Evolutionary conservation across 2,797 vertebrate species (phyloP).

Genomic region (Parauchenoglanis ngamensis): DNA sequence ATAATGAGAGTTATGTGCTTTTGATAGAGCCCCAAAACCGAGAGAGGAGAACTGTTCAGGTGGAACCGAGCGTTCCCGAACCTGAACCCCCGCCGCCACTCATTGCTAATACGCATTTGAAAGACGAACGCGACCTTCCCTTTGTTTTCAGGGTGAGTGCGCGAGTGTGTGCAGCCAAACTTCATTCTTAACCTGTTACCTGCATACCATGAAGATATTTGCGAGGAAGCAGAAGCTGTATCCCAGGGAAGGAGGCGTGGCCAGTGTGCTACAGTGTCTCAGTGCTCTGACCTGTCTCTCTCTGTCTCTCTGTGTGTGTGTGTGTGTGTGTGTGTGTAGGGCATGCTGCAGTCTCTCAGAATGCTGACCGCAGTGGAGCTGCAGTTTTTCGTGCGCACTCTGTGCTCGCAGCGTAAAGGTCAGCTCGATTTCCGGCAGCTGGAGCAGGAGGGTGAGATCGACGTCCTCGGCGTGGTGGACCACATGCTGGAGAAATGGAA

Average conservation of each 20-base stretch:
- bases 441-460: conserved; percentile 36
- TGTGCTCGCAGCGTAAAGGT: conserved; percentile 16
- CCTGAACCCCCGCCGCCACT: too few species aligned
- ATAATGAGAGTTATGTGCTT: not conserved
- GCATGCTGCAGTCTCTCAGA: conserved; percentile 24
- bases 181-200: not conserved
- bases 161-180: not conserved
- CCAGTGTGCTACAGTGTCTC: not conserved
- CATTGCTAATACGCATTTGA: too few species aligned
- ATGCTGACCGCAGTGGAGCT: conserved; percentile 1
- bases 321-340: conserved; percentile 36
- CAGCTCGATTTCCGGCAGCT: conserved; percentile 11
- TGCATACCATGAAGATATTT: not conserved
- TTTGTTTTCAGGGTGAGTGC: conserved; percentile 38
- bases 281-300: not conserved
- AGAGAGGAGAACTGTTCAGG: not conserved
- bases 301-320: not conserved
- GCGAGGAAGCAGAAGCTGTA: not conserved
- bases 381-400: conserved; percentile 35
- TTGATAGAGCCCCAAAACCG: not conserved
- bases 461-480: conserved; percentile 50
- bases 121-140: conserved; percentile 4
- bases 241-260: not conserved
- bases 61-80: not conserved
- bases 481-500: conserved; percentile 40